Evolutionary conservation across 2,113 vertebrate species (phyloP), one percentile per base, ranked within the genome.

Genomic region (Bufo gargarizans): DNA sequence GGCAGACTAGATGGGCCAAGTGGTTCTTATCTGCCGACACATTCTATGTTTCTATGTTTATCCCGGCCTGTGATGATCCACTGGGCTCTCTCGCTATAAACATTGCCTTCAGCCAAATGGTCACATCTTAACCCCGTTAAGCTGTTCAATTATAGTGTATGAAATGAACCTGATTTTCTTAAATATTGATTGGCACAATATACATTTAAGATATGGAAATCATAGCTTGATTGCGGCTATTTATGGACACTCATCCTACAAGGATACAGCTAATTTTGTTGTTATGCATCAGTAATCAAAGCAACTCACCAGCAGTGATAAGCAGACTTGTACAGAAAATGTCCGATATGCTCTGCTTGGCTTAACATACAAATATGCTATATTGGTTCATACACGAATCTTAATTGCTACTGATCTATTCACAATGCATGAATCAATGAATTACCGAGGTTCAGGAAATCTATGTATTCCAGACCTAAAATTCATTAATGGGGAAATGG

Each of bases 331-430:
- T 80, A 59, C 55, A 80, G 78, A 59, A 58, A 59, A 80, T 58
- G 56, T 59, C 56, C 14, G 16, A 59, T 80, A 80, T 80, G 78
- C 53, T 80, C 78, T 80, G 78, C 78, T 80, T 80, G 56, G 16
- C 56, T 59, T 80, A 59, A 59, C 78, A 80, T 80, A 80, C 22
- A 80, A 80, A 79, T 59, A 59, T 58, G 78, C 78, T 59, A 58
- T 56, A 80, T 13, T 80, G 53, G 56, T 16, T 80, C 7, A 45
- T 80, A 80, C 78, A 80, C 19, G 22, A 80, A 45, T 80, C 55
- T 17, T 80, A 56, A 80, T 80, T 80, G 33, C 78, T 80, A 33
- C 22, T 80, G n/a, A 80, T 59, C 19, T 56, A 59, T 80, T 80
- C 22, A 59, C 33, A 58, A 59, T 80, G 55, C 14, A 59, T 43